Conservation (phyloP, 2,797 vertebrate genomes). For the Fundulus diaphanus region DNA sequence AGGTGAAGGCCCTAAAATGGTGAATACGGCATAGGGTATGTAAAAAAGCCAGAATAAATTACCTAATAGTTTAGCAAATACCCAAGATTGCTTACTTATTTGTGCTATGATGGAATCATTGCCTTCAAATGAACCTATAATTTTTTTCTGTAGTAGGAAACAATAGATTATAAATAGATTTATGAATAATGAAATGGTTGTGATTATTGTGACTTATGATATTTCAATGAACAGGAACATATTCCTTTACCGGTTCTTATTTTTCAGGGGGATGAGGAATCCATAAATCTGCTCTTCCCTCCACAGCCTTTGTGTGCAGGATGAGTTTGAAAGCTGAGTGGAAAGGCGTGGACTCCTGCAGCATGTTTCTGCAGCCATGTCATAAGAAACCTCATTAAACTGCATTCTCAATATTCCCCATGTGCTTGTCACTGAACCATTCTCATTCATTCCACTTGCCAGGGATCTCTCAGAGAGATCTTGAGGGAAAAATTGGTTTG, state of each 20-base stretch:
- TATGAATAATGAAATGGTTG: neutral
- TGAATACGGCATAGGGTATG: neutral
- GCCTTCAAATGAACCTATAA: no score
- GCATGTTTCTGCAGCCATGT: neutral
- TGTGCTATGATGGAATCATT: neutral
- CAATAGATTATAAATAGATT: no score
- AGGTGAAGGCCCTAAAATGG: neutral
- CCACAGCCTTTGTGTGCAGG: neutral
- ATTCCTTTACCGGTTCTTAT: neutral
- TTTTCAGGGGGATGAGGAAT: neutral
- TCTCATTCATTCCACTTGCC: neutral
- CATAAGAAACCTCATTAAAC: neutral
- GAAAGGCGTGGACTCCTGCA: neutral
- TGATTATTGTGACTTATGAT: neutral
- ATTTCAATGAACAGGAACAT: neutral
- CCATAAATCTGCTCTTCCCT: neutral
- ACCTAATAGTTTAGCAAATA: neutral
- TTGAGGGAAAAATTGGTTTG: neutral
- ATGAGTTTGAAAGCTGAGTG: neutral
- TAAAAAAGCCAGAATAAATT: neutral
- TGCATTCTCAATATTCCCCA: neutral
- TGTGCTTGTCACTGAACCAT: neutral
- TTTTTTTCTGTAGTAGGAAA: no score
- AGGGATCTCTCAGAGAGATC: conserved; percentile 1
- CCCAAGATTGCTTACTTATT: neutral